These are phyloP conservation scores for Hyperoplus lanceolatus DNA, from an alignment of 2,797 vertebrate genomes.

Conservation along the genomic window DNA sequence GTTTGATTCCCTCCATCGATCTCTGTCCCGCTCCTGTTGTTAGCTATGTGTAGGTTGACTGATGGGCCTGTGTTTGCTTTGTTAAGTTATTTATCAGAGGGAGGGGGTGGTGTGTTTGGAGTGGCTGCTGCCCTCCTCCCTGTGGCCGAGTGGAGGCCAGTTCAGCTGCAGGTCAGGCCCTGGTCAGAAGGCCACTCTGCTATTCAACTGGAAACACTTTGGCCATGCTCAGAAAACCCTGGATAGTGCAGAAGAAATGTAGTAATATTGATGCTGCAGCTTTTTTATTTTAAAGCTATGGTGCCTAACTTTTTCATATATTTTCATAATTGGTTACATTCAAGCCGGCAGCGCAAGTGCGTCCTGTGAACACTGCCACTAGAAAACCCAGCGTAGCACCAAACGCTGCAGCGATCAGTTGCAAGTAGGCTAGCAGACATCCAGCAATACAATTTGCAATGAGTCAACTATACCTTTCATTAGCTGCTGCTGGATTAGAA, in stretches of 20 bases:
- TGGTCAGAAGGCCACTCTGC: constrained; percentile 30
- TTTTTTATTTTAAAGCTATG: constrained; percentile 20
- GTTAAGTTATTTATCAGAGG: constrained; percentile 81
- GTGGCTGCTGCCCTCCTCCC: constrained; percentile 60
- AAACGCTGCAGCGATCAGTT: no score
- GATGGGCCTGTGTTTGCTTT: constrained; percentile 79
- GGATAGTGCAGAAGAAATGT: constrained; percentile 21
- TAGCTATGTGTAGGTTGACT: constrained; percentile 74
- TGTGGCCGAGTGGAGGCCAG: constrained; percentile 63
- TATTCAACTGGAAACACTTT: constrained; percentile 59
- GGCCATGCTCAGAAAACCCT: constrained; percentile 35
- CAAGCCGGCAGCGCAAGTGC: no score
- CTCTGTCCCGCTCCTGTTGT: constrained; percentile 71
- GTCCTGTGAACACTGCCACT: no score
- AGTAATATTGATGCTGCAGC: constrained; percentile 23
- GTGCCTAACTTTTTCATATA: no score
- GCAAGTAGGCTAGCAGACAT: no score
- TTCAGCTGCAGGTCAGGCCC: constrained; percentile 77
- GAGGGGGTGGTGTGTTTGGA: constrained; percentile 62
- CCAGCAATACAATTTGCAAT: no score
- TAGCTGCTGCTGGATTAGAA: no score
- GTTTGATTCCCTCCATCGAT: constrained; percentile 74
- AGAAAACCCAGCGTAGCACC: no score
- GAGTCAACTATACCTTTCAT: no score
- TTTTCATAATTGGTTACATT: no score